Base-by-base conservation (phyloP, 2,797 vertebrate genomes). In the Phaenicophaeus curvirostris region DNA sequence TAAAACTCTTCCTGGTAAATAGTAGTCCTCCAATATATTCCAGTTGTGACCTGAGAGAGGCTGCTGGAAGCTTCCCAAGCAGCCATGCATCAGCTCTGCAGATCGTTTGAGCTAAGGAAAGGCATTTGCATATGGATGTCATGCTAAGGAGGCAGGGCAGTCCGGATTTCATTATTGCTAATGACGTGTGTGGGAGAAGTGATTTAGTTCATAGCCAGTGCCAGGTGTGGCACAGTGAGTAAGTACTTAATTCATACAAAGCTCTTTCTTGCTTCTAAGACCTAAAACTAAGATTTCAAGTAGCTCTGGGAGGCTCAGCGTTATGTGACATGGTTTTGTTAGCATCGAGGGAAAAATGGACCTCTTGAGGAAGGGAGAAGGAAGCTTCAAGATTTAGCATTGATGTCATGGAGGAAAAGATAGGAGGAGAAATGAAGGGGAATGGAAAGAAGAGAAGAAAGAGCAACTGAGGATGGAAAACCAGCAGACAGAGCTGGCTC, bases 111-210 rank as follows among this genome's bases (percentile, higher is more conserved):
- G 83, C n/a, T 53, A 67, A 79, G 77, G 85, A 95, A 95, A 73
- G 41, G 20, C 6, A 90, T 95, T 96, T 94, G 90, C 94, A 94
- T 95, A 79, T 82, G 84, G 91, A 95, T 94, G 84, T 74, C 71
- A 94, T 25, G 88, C 77, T 95, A 91, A 95, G 80, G 72, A 95
- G 85, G 57, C 66, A 69, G 75, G 63, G 59, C 81, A 94, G 86
- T 30, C 85, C 3, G 50, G 94, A 82, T 79, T 92, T 95, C 81
- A 85, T 95, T 95, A 96, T 74, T 82, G 91, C 76, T 95, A 95
- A 95, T 92, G 89, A 94, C 42, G 54, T 95, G 80, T 88, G 93
- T 92, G 84, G 84, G 91, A 95, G 90, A 96, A 93, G 81, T 92
- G 88, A 92, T 93, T 93, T 90, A 83, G 84, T 90, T 95, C 93